Evolutionary conservation across 2,797 vertebrate genomes (phyloP).

Genomic region (Anas flavirostris): DNA sequence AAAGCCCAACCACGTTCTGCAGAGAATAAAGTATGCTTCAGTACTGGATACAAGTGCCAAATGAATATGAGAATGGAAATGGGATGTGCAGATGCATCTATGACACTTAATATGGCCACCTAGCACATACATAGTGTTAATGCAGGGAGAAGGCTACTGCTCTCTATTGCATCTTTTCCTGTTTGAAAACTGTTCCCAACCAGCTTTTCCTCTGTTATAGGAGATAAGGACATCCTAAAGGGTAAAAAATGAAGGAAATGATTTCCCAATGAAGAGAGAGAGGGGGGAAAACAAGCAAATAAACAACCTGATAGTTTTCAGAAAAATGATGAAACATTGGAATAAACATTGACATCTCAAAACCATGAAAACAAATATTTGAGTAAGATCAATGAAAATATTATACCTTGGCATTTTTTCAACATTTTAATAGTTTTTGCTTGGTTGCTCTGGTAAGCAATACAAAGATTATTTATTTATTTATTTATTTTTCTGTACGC

Average conservation of each 20-base stretch:
- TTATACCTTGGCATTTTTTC: neutral
- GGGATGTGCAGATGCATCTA: neutral
- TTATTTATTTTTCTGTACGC: neutral
- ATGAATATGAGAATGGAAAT: neutral
- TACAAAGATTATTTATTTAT: neutral
- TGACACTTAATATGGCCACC: neutral
- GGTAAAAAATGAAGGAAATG: neutral
- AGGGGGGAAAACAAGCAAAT: rapidly evolving
- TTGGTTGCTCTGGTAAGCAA: neutral
- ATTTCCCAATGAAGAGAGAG: neutral
- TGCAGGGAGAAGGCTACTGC: neutral
- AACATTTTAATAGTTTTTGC: neutral
- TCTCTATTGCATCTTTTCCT: neutral
- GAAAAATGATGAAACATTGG: neutral
- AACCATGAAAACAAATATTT: neutral
- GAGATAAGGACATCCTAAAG: neutral
- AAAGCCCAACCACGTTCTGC: neutral
- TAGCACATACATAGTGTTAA: neutral
- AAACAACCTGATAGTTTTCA: rapidly evolving
- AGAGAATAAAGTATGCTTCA: slow-evolving; percentile 27
- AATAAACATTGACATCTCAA: neutral
- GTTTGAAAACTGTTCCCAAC: neutral
- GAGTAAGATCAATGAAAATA: neutral
- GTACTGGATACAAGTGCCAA: neutral
- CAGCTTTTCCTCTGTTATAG: neutral